Evolutionary conservation across 2,888 invertebrate species (phyloP), one percentile per base, ranked within the genome.

Genomic region (Unio delphinus): DNA sequence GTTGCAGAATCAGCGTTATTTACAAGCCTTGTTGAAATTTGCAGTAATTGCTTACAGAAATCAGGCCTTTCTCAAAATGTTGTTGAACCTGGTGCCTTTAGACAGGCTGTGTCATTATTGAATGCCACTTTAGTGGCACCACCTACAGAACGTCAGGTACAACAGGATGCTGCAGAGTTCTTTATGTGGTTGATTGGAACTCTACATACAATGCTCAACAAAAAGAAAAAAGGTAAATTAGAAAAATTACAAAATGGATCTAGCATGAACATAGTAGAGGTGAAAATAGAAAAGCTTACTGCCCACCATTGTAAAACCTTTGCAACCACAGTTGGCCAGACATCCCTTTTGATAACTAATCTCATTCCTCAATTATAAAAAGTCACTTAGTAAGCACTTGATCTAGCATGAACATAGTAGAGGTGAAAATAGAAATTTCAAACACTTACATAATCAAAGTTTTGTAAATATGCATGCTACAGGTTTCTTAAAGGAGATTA

Each of bases 91-190:
- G 64, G 77, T 26, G 70, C 77, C 17, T 81, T 86, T 62, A 73
- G 85, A 34, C 80, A 84, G 67, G 80, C 85, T 56, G 82, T 82
- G 17, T 79, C 84, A 15, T 67, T 76, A 8, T 63, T 86, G 55
- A 76, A 80, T 26, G 68, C 76, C 54, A 67, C 72, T 11, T 73
- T 86, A 20, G 82, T 88, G 20, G 77, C 81, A 0, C 73, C 75
- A 15, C 76, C 76, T 15, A 81, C 81, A 11, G 76, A 81, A 57
- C 69, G 76, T 11, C 84, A 86, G 72, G 61, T 65, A 5, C 87
- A 87, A 76, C 88, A 87, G 66, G 89, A 89, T 77, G 85, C 86
- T 8, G 86, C 85, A 45, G 89, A 89, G 75, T 88, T 88, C 72
- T 82, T 87, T 58, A 86, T 86, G 85, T 88, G 88, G 87, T 73